Base-by-base conservation (phyloP, 2,888 invertebrate genomes). In the Pterostichus madidus region DNA sequence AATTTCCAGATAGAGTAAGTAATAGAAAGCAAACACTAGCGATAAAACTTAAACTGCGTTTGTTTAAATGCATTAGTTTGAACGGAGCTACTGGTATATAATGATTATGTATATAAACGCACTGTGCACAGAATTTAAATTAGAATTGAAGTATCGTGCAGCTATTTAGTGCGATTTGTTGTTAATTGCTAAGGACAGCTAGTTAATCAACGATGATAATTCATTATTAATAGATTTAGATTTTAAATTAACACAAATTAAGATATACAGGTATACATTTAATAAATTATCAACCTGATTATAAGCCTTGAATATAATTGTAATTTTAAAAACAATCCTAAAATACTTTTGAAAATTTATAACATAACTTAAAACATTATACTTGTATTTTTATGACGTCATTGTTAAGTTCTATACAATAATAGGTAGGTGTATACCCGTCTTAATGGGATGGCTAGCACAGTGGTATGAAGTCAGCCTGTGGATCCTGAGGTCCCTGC, bases 1-100 rank as follows among this genome's bases (percentile, higher is more conserved):
- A 39, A 3, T 44, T 39, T 71, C 68, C 68, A 71, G 68, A 71
- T 71, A 71, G 44, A 71, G 68, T 71, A 71, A 71, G 44, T 71
- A 56, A 35, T 71, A 71, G 68, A 71, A 71, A 71, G 44, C 44
- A 71, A 71, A 44, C 44, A 44, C 15, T 24, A 15, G 68, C 13
- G 15, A 71, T 71, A 71, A 71, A 71, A 71, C 11, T 5, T 44
- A 56, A 56, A 56, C 56, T 56, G 56, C 17, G 17, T 17, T 56
- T 56, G 17, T 17, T 56, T 56, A 17, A 56, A 10, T 13, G 17
- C 6, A 56, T 56, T 56, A 56, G 5, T 56, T 56, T 56, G 31
- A 56, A 56, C 1, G 17, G 17, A 15, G 56, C 15, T 56, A n/a
- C n/a, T n/a, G n/a, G n/a, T n/a, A 49, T 17, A 56, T 17, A 56